Base-by-base conservation (phyloP, 2,797 vertebrate genomes). In the Pseudochromis fuscus region DNA sequence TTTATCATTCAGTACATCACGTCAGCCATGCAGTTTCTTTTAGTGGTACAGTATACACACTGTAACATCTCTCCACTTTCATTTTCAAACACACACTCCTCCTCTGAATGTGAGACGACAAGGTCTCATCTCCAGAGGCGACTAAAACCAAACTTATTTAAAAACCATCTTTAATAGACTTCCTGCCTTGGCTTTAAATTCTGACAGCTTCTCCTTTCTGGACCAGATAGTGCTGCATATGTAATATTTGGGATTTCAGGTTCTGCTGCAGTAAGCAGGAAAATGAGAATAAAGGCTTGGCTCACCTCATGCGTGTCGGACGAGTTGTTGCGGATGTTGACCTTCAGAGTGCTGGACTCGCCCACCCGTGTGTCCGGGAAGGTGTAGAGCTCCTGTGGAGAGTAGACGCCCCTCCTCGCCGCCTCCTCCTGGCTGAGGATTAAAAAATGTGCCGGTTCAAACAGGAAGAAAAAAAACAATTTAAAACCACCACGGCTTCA, bases 271-370 rank as follows among this genome's bases (percentile, higher is more conserved):
- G 59, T 66, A 48, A 62, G 38, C 21, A 10, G 73, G 31, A 30
- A 44, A 31, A 50, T n/a, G 33, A 62, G 21, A 66, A 62, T 45
- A 37, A 33, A 11, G 46, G 44, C 35, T n/a, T 1, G 15, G 62
- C 94, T 94, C 89, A 98, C 98, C 92, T 89, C 65, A 11, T 97
- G 95, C 0, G 91, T 93, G 60, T 87, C 73, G n/a, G 89, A 85
- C 8, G 97, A 97, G 90, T 94, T 97, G 92, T 99, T 99, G 70
- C 96, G 84, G 86, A 99, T 85, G 89, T 95, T 96, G 84, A 99
- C 95, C 91, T 98, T 99, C 81, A 99, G 67, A 0, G 91, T 94
- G 85, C 93, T 93, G 31, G 95, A 93, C 78, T 95, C 92, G 3
- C 96, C 95, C 61, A 95, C 87, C 75, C 63, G 88, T 19, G 95